A percentile compares a stretch with the other conserved stretches of the same genome.
Evolutionary conservation across 2,797 vertebrate genomes (phyloP).

Genomic region (Anniella stebbinsi): DNA sequence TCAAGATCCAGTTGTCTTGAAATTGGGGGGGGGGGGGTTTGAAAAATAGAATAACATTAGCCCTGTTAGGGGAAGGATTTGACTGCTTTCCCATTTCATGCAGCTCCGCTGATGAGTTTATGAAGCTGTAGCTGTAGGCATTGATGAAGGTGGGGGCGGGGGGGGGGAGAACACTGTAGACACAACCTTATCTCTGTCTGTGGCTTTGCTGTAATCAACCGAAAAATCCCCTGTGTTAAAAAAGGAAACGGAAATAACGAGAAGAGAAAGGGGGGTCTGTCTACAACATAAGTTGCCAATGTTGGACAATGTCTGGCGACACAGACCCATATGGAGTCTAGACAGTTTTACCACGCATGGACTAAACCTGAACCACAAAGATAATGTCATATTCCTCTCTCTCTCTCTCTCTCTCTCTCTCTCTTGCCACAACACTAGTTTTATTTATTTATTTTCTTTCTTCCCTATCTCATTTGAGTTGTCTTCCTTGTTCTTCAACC

Average conservation of each 20-base stretch:
- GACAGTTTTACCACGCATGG: constrained; percentile 23
- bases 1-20: not conserved
- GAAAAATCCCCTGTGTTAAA: constrained; percentile 36
- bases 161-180: not conserved
- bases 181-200: constrained; percentile 18
- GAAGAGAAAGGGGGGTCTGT: not conserved
- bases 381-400: constrained; percentile 49
- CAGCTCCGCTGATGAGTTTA: not conserved
- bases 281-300: constrained; percentile 27
- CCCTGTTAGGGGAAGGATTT: not conserved
- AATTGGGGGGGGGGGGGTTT: not conserved
- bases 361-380: constrained; percentile 50
- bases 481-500: not conserved
- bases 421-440: not conserved
- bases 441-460: not conserved
- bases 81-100: not conserved
- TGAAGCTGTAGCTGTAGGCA: not conserved
- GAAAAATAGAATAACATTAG: not conserved
- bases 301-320: not conserved
- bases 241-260: not conserved
- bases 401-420: not conserved
- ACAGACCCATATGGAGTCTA: constrained; percentile 21
- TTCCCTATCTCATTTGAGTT: not conserved
- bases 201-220: not conserved
- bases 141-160: not conserved